Conservation (phyloP, 2,888 invertebrate genomes). For the Oegoconia quadripuncta region DNA sequence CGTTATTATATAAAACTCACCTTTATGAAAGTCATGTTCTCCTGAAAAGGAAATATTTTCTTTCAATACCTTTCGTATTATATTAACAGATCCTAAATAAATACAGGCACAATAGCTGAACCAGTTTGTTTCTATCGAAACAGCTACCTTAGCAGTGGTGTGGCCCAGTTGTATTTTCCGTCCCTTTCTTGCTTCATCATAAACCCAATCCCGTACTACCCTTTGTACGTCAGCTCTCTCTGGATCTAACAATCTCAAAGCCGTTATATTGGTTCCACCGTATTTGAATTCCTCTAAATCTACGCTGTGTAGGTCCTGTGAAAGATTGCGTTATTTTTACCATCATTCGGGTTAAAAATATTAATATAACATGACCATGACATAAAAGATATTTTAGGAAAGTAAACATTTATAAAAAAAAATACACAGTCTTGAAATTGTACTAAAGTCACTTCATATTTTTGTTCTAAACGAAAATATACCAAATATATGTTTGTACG, state of each 20-base stretch:
- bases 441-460: too few species aligned
- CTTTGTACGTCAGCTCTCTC: slow-evolving; percentile 87
- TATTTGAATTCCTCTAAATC: slow-evolving; percentile 96
- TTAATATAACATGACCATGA: neutral
- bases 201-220: slow-evolving; percentile 89
- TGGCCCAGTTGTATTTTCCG: slow-evolving; percentile 80
- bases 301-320: slow-evolving; percentile 92
- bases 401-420: too few species aligned
- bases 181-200: slow-evolving; percentile 84
- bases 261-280: slow-evolving; percentile 97
- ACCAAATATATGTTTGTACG: too few species aligned
- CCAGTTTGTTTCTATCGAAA: too few species aligned
- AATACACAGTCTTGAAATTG: too few species aligned
- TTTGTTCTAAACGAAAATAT: too few species aligned
- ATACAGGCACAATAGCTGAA: neutral
- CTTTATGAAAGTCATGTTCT: slow-evolving; percentile 86
- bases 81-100: slow-evolving; percentile 7
- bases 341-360: neutral
- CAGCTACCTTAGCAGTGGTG: slow-evolving; percentile 76
- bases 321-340: slow-evolving; percentile 12
- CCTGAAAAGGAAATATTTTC: slow-evolving; percentile 63
- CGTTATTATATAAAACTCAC: too few species aligned
- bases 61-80: slow-evolving; percentile 10
- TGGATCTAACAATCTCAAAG: slow-evolving; percentile 93
- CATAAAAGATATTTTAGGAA: too few species aligned